Evolutionary conservation across 2,888 invertebrate genomes (phyloP), one percentile per base, ranked within the genome.

Genomic region (Phortica magna): DNA sequence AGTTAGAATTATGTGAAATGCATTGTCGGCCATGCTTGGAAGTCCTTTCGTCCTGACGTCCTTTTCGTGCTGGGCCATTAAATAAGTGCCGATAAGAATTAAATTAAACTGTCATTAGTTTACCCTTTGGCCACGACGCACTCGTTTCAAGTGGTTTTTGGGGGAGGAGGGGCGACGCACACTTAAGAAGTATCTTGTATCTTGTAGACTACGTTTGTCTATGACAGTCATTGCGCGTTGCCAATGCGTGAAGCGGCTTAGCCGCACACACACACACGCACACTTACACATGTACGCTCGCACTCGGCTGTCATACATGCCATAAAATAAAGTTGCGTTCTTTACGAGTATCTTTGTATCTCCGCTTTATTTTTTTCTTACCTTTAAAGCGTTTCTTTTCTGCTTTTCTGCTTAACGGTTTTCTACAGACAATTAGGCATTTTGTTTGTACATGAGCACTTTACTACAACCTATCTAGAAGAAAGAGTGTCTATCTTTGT

Each of bases 41-140:
- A 6, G 31, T 39, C 9, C n/a, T 39, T 39, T 7, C 7, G 31
- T 39, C 9, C n/a, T 39, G n/a, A n/a, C 7, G 31, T 39, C 9
- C n/a, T 39, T 39, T 7, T 55, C 31, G 55, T 42, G 53, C 1
- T 43, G 6, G 42, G 68, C 43, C 10, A 70, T 64, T 55, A 75
- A 68, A 71, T 68, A 68, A 82, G 79, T 79, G 82, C 81, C 83
- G 83, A 85, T 85, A 84, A 81, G 84, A 90, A 89, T 88, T 89
- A 90, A 91, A 91, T 91, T 90, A 91, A 91, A 90, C 90, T 88
- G 90, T 91, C 91, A 90, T 91, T 91, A 91, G 89, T 86, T 89
- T 81, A 88, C 89, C 88, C 88, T 88, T 88, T 87, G 88, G 83
- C 85, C 82, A 79, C 68, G 41, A 57, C 43, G 65, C 78, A 77